Evolutionary conservation across 2,113 vertebrate species (phyloP), one percentile per base, ranked within the genome.

Genomic region (Aythya baeri): DNA sequence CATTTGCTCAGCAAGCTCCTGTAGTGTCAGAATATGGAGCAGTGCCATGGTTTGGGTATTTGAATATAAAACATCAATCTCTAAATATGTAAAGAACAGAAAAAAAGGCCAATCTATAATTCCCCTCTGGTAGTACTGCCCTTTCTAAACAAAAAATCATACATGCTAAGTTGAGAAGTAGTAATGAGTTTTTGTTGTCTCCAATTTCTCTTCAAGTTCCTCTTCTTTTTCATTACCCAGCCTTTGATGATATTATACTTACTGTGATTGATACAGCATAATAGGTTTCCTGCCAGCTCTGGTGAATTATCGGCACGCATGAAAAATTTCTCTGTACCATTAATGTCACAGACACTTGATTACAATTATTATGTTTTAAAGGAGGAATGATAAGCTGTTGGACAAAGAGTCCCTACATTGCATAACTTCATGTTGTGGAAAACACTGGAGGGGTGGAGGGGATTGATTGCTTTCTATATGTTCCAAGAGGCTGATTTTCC

Each of bases 371-470:
- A 3, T 27, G 50, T 67, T 87, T 77, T 62, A 73, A 85, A 87
- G 16, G 59, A 54, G 66, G 15, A 9, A 72, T 1, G 7, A 63
- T 44, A 76, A 80, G 10, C 31, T 73, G 43, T 54, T 66, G 66
- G 65, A 27, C 27, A 57, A 77, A 44, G 57, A 86, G 83, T 41
- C 81, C 32, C n/a, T 61, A 91, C 8, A 20, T 5, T 34, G 46
- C 9, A 14, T 46, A 75, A 67, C 4, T 74, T 86, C 52, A 83
- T 0, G 0, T 4, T 63, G 70, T 25, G 89, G 68, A 77, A 86
- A 83, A 63, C 36, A 67, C 0, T 23, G 21, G 54, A 13, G 14
- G 3, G 0, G 23, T 25, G 50, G 12, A 23, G 49, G 20, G 23
- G 11, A 11, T 43, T 66, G 10, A 26, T 57, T 88, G 32, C 20